These are phyloP conservation scores for Phalloptychus januarius DNA, from an alignment of 2,797 vertebrate species.

Conservation along the genomic window DNA sequence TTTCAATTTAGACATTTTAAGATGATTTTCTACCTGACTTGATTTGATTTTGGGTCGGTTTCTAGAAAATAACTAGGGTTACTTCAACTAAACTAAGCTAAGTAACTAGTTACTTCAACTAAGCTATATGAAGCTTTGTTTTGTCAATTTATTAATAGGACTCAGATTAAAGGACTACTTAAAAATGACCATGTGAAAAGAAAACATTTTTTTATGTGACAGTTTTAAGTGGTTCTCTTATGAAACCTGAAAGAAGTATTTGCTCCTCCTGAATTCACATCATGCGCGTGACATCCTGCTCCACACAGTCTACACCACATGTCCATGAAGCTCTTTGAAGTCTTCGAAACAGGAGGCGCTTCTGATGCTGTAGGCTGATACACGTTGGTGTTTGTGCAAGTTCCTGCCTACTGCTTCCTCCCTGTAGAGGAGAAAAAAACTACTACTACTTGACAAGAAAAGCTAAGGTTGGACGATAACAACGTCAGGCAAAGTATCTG, in stretches of 20 bases:
- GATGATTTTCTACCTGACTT: not conserved
- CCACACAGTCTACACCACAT: slow-evolving; percentile 51
- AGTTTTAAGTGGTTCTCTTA: not conserved
- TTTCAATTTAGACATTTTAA: not conserved
- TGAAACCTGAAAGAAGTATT: slow-evolving; percentile 13
- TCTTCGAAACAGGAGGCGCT: slow-evolving; percentile 58
- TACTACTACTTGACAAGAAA: slow-evolving; percentile 10
- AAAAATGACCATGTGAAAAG: not conserved
- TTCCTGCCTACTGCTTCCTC: slow-evolving; percentile 68
- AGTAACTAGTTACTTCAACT: too few species aligned
- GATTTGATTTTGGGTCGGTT: not conserved
- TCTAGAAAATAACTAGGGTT: too few species aligned
- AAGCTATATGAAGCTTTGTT: too few species aligned
- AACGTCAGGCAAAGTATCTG: not conserved
- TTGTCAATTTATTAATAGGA: not conserved
- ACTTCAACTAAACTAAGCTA: too few species aligned
- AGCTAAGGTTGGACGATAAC: slow-evolving; percentile 9
- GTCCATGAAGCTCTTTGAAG: slow-evolving; percentile 54
- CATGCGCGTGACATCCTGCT: slow-evolving; percentile 31
- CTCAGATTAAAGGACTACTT: not conserved
- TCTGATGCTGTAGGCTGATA: slow-evolving; percentile 35
- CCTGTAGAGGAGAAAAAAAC: slow-evolving; percentile 14
- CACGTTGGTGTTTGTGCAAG: slow-evolving; percentile 39
- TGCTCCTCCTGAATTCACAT: slow-evolving; percentile 26
- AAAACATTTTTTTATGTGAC: not conserved